These are phyloP conservation scores for Merluccius polli DNA, from an alignment of 2,797 vertebrate species.

Conservation along the genomic window DNA sequence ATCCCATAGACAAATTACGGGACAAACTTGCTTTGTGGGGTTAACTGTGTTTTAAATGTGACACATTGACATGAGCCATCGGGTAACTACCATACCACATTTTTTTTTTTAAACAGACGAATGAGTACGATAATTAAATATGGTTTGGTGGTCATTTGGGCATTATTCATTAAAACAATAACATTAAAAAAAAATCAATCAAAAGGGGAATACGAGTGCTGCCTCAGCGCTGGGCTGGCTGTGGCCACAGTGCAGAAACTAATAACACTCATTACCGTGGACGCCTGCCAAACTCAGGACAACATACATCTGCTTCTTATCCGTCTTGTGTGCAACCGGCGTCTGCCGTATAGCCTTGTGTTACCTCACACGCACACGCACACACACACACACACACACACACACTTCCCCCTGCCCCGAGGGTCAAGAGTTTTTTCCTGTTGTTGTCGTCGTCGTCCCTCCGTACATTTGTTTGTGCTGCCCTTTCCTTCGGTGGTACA, in stretches of 20 bases:
- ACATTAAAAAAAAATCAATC: not conserved
- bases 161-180: not conserved
- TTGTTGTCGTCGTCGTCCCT: not conserved
- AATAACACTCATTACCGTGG: too few relatives aligned
- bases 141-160: not conserved
- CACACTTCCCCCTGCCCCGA: not conserved
- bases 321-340: not conserved
- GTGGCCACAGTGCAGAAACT: not conserved
- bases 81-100: not conserved
- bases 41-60: not conserved
- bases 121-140: not conserved
- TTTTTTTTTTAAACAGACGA: not conserved
- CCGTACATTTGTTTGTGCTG: not conserved
- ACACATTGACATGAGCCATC: not conserved
- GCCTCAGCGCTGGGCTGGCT: not conserved
- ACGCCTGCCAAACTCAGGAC: not conserved
- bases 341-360: not conserved
- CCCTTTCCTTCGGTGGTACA: not conserved
- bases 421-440: too few relatives aligned
- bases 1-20: not conserved
- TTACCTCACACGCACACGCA: not conserved
- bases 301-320: not conserved
- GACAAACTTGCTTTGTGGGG: not conserved
- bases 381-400: constrained; percentile 1
- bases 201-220: not conserved